These are phyloP conservation scores for Phylloscopus whistleri DNA, from an alignment of 2,113 vertebrate species.

Conservation along the genomic window DNA sequence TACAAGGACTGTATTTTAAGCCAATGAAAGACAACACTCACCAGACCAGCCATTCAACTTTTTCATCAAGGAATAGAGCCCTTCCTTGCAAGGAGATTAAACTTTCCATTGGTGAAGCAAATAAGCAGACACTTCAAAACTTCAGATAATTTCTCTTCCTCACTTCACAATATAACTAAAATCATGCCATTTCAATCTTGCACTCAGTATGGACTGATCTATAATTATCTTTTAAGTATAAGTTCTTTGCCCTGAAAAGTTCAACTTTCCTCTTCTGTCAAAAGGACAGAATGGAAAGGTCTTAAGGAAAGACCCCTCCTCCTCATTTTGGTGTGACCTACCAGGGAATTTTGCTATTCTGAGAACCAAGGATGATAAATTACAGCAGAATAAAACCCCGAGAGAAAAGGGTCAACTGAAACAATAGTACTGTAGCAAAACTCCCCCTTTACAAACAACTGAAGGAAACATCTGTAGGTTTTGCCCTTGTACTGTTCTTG, in stretches of 20 bases:
- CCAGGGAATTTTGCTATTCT: constrained; percentile 18
- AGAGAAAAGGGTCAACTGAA: constrained; percentile 44
- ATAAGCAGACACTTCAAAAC: neutral
- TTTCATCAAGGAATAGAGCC: constrained; percentile 35
- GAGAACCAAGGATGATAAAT: constrained; percentile 8
- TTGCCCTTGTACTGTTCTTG: constrained; percentile 43
- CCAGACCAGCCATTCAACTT: constrained; percentile 54
- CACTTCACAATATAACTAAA: neutral
- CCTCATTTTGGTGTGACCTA: neutral
- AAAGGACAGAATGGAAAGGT: neutral
- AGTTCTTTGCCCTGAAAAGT: neutral
- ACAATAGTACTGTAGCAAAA: constrained; percentile 37
- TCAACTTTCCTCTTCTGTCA: neutral
- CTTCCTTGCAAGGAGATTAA: constrained; percentile 47
- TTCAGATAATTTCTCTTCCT: neutral
- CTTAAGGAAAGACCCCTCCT: neutral
- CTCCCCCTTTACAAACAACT: constrained; percentile 41
- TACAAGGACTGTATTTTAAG: neutral
- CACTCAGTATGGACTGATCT: neutral
- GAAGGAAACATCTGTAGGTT: constrained; percentile 66
- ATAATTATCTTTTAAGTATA: neutral
- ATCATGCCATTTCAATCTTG: neutral
- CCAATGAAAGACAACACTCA: constrained; percentile 32
- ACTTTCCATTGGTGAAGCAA: constrained; percentile 40
- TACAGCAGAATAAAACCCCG: neutral